Evolutionary conservation across 2,888 invertebrate genomes (phyloP), one percentile per base, ranked within the genome.

Genomic region (Ormyrus thymus): DNA sequence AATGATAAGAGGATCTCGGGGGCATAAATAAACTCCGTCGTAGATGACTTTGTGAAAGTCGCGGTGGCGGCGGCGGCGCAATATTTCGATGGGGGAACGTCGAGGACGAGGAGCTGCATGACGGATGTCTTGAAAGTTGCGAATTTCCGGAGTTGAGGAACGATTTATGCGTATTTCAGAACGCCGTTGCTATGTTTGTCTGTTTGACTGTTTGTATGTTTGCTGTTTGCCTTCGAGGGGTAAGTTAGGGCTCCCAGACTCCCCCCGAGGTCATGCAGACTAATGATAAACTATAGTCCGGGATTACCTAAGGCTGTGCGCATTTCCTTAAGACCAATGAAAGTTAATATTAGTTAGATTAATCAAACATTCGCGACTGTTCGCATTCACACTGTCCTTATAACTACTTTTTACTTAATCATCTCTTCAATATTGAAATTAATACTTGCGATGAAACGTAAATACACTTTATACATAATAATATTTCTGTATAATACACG

Each of bases 101-200:
- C 11, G 43, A 15, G 9, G 53, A 46, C 4, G 56, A 10, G 46
- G 75, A 68, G 15, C 58, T 50, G 72, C 46, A 80, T 76, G 79
- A 79, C 68, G 69, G 72, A 80, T 80, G 79, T 64, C 76, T 80
- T 73, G 76, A 76, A 79, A 80, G 79, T 80, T 80, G 62, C 76
- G 76, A 76, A 80, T 80, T 76, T 72, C 76, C 69, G 51, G 58
- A 62, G 76, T 69, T 58, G 72, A 56, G 65, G 48, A 71, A 51
- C 79, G 76, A 79, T 76, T 79, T 79, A 79, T 76, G 79, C 68
- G 72, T 61, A 71, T 65, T 79, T 64, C 74, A 11, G 53, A 15
- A 56, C 62, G 61, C 61, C 50, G 10, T 46, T 4, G n/a, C 11
- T 58, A 13, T 43, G 13, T n/a, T 10, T 43, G 76, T 29, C 45